These are phyloP conservation scores for Halocynthia aurantium DNA, from an alignment of 23 tunicate genomes.

Conservation along the genomic window DNA sequence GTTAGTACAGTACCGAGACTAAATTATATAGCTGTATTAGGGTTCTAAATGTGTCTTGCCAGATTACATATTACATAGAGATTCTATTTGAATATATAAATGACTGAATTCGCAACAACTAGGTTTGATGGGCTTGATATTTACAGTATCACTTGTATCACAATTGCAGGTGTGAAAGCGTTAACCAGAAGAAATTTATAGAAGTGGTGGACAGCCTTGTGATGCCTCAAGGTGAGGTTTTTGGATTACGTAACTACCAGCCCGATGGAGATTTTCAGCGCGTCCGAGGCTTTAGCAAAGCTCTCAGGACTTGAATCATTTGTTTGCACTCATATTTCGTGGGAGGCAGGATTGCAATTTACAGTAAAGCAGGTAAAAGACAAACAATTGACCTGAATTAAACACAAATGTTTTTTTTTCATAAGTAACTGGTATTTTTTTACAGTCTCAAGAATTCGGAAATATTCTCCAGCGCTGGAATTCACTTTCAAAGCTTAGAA, in stretches of 20 bases:
- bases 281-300: neutral
- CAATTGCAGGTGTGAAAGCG: slow-evolving; percentile 27
- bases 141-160: too few relatives aligned
- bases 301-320: slow-evolving; percentile 28
- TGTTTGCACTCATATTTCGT: neutral
- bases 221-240: slow-evolving; percentile 19
- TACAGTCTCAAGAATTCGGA: neutral
- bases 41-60: neutral
- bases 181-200: neutral
- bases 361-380: slow-evolving; percentile 20
- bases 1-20: neutral
- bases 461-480: slow-evolving; percentile 17
- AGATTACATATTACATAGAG: neutral
- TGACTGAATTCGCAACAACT: too few relatives aligned
- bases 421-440: neutral
- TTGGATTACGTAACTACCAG: slow-evolving; percentile 16
- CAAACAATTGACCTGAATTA: neutral
- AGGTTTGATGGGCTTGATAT: too few relatives aligned
- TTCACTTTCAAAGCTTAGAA: slow-evolving; percentile 7
- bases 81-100: neutral
- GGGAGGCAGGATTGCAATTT: neutral
- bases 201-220: slow-evolving; percentile 9
- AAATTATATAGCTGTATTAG: neutral
- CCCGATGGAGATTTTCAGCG: slow-evolving; percentile 11
- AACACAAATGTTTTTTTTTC: neutral